These are phyloP conservation scores for Austrofundulus limnaeus DNA, from an alignment of 2,113 vertebrate genomes.

Conservation along the genomic window DNA sequence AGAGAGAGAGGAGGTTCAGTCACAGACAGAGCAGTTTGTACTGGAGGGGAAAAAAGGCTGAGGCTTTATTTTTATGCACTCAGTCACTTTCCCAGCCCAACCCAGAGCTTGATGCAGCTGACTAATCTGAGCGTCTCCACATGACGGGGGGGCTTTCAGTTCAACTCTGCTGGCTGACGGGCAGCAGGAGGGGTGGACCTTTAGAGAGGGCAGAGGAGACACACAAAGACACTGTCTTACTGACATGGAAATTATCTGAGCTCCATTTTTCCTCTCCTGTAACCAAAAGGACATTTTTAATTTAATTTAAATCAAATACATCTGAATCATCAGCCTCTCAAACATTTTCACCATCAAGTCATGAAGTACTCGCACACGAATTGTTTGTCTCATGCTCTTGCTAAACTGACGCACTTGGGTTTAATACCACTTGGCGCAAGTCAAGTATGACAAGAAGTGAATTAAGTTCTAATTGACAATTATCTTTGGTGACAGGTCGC, in stretches of 20 bases:
- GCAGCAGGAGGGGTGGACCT: constrained; percentile 24
- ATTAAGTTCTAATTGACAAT: background rate
- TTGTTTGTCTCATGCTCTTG: background rate
- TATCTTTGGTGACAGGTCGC: background rate
- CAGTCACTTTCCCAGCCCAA: constrained; percentile 57
- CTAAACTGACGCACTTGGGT: background rate
- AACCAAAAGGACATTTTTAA: background rate
- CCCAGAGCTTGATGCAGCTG: constrained; percentile 48
- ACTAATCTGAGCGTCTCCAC: constrained; percentile 55
- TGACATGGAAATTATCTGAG: background rate
- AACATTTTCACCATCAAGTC: background rate
- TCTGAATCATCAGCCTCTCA: background rate
- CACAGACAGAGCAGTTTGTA: constrained; percentile 1
- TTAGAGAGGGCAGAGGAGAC: background rate
- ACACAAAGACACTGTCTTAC: background rate
- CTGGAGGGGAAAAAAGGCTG: constrained; percentile 27
- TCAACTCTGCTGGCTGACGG: constrained; percentile 26
- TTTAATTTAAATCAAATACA: background rate
- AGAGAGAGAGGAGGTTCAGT: background rate
- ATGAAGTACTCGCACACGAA: background rate
- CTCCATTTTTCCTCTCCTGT: background rate
- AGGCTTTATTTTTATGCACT: constrained; percentile 46
- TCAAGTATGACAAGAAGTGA: background rate
- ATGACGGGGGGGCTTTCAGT: constrained; percentile 33
- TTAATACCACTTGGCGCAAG: background rate